Evolutionary conservation across 64 coral and sea anemone genomes (phyloP), one percentile per base, ranked within the genome.

Genomic region (Exaiptasia diaphana): DNA sequence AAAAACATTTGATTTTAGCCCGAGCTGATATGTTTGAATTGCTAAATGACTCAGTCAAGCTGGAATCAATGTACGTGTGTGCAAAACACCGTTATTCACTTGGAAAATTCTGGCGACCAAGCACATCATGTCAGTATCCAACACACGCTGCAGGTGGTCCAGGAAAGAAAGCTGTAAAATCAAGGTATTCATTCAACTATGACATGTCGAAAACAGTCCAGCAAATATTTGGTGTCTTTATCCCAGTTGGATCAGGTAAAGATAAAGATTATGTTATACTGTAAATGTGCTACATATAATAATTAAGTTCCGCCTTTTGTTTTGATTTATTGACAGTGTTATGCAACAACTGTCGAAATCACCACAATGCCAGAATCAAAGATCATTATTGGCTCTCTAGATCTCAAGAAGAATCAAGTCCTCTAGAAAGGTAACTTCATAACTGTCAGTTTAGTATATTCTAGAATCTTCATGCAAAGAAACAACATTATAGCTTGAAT

Each of bases 101-200:
- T 50, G 79, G 79, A 22, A 67, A 82, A 49, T 62, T 42, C 41
- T 82, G 64, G 80, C 50, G 44, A 22, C 41, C 42, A 36, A 42
- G 48, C 39, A 53, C 61, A n/a, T 34, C 65, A 33, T 83, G 80
- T 37, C 61, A 69, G 43, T 83, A 83, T 41, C 80, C 80, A 30
- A 52, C 39, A 11, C 79, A 82, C n/a, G n/a, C n/a, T 49, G 50
- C 6, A 62, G 57, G 61, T 26, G 24, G 39, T 6, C 57, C 41
- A 35, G 41, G 15, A 4, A 21, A 22, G 41, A 60, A 43, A 60
- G 76, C 44, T 46, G 5, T 46, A 3, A 53, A 4, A 23, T 33
- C 21, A 4, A 54, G 74, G 59, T 37, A 77, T 77, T 48, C 59
- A 9, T n/a, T 77, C 33, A 77, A 77, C 45, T 77, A 56, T 18